A percentile compares a stretch with the other conserved stretches of the same genome.
These are phyloP conservation scores for Pseudomyrmex concolor DNA, from an alignment of 1,140 invertebrate species.

Conservation along the genomic window DNA sequence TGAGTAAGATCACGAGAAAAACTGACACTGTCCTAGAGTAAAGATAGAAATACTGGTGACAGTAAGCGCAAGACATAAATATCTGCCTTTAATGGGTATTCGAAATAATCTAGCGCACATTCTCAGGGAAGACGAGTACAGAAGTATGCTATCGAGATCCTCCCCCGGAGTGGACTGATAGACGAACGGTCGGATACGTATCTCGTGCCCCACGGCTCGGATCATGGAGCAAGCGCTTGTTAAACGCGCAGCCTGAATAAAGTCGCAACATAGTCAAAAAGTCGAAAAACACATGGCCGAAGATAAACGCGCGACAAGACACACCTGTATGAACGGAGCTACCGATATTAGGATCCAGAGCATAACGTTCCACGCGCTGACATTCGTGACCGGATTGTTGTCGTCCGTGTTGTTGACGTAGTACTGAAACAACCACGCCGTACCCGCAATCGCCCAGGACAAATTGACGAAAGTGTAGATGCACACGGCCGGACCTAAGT, in stretches of 20 bases:
- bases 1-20: conserved; percentile 70
- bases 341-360: conserved; percentile 89
- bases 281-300: neutral
- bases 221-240: conserved; percentile 90
- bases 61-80: conserved; percentile 88
- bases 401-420: conserved; percentile 84
- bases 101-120: conserved; percentile 90
- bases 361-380: conserved; percentile 88
- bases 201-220: conserved; percentile 90
- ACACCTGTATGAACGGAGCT: conserved; percentile 90
- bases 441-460: conserved; percentile 89
- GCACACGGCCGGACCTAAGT: conserved; percentile 90
- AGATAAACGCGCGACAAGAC: conserved; percentile 9
- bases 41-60: conserved; percentile 86
- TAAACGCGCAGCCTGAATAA: conserved; percentile 90
- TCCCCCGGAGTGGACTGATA: conserved; percentile 90
- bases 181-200: conserved; percentile 91
- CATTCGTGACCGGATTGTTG: conserved; percentile 86
- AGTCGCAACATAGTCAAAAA: conserved; percentile 17
- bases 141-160: conserved; percentile 91
- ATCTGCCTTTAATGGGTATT: conserved; percentile 89
- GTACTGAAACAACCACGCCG: conserved; percentile 88
- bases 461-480: conserved; percentile 91
- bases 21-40: conserved; percentile 88
- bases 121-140: conserved; percentile 90